phyloP scores from a whole-genome alignment of 2,797 vertebrate genomes.

The Cetoscarus ocellatus region DNA sequence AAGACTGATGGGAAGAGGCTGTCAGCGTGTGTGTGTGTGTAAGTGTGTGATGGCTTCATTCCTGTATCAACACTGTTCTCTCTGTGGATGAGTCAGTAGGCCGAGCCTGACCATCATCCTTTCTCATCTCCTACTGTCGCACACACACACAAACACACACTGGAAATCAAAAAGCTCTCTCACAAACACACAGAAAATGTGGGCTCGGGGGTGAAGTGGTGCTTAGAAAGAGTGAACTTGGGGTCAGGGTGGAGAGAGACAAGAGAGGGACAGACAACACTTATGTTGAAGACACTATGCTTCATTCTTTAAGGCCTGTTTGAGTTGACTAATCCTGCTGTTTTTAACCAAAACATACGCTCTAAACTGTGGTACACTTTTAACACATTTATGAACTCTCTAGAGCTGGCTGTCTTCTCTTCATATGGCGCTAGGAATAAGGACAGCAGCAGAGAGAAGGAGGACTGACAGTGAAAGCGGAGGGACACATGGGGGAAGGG shows the following conservation, averaged over 20 bases:
- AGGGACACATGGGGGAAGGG: slow-evolving; percentile 65
- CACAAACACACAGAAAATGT: slow-evolving; percentile 21
- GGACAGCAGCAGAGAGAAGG: slow-evolving; percentile 51
- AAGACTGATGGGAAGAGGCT: slow-evolving; percentile 72
- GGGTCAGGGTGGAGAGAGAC: slow-evolving; percentile 65
- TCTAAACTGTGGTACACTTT: slow-evolving; percentile 42
- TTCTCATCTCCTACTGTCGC: slow-evolving; percentile 58
- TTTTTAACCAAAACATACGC: slow-evolving; percentile 3
- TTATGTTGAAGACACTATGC: slow-evolving; percentile 25
- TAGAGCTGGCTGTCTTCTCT: slow-evolving; percentile 18
- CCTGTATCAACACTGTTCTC: slow-evolving; percentile 69
- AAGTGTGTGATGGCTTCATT: slow-evolving; percentile 71
- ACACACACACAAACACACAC: slow-evolving; percentile 29
- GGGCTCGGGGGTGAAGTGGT: slow-evolving; percentile 72
- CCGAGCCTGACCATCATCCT: slow-evolving; percentile 69
- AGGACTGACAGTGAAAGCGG: slow-evolving; percentile 51
- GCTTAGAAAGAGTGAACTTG: slow-evolving; percentile 61
- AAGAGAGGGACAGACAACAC: slow-evolving; percentile 46
- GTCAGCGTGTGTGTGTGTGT: slow-evolving; percentile 41
- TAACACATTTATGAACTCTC: slow-evolving; percentile 32
- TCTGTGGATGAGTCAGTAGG: slow-evolving; percentile 75
- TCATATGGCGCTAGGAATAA: slow-evolving; percentile 43
- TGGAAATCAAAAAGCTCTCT: slow-evolving; percentile 48
- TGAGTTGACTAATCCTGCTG: slow-evolving; percentile 14
- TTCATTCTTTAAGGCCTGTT: slow-evolving; percentile 26